phyloP scores from a whole-genome alignment of 2,888 invertebrate genomes.

The Escarpia spicata region DNA sequence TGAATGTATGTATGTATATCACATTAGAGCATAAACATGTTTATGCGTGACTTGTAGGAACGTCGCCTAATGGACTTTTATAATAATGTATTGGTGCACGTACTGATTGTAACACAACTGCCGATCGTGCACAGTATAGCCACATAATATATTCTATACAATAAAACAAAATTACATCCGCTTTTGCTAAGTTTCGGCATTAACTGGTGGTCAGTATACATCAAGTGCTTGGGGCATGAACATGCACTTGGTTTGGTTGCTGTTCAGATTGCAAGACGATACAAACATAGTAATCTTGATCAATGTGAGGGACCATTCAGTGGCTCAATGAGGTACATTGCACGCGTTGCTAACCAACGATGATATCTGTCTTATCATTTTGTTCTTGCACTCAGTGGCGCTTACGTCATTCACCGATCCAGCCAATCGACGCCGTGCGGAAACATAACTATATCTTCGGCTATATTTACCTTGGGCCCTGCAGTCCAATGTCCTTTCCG shows the following conservation, averaged over 20 bases:
- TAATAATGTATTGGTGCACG: neutral
- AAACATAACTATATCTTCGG: slow-evolving; percentile 12
- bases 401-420: neutral
- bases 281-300: neutral
- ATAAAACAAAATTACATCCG: neutral
- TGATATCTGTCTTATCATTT: neutral
- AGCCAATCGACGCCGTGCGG: neutral
- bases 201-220: neutral
- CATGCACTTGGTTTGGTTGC: neutral
- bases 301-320: neutral
- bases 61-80: neutral
- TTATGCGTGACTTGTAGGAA: too few species aligned
- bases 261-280: neutral
- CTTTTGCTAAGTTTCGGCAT: neutral
- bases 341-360: neutral
- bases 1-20: too few species aligned
- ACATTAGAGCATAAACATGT: too few species aligned
- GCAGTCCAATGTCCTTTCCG: slow-evolving; percentile 26
- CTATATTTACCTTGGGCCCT: slow-evolving; percentile 38
- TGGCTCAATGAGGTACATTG: neutral
- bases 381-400: neutral
- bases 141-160: neutral
- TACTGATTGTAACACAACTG: neutral
- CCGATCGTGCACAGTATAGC: neutral
- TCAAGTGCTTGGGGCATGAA: neutral